Evolutionary conservation across 1,140 invertebrate genomes (phyloP).

Genomic region (Pseudobourletiella spinata): DNA sequence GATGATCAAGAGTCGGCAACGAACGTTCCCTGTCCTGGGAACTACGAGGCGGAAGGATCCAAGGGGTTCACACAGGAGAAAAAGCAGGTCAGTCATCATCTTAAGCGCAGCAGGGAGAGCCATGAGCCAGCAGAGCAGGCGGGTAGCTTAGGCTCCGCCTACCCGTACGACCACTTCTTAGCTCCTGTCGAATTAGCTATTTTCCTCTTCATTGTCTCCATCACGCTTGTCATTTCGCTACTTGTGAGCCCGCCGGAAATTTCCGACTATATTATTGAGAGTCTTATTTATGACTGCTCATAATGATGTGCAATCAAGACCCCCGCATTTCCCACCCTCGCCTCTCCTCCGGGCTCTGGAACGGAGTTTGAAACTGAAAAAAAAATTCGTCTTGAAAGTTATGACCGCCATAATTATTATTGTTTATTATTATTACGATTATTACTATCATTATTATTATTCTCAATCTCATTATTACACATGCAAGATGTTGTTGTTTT

Average conservation of each 20-base stretch:
- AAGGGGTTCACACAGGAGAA: slow-evolving; percentile 6
- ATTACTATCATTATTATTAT: no score
- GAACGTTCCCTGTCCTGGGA: background rate
- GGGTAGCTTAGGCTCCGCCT: background rate
- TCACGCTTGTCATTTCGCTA: slow-evolving; percentile 20
- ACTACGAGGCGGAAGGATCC: background rate
- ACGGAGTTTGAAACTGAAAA: no score
- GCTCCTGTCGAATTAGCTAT: slow-evolving; percentile 19
- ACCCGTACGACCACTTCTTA: no score
- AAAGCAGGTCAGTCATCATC: slow-evolving; percentile 28
- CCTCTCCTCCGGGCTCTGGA: no score
- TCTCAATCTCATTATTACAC: no score
- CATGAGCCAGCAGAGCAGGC: background rate
- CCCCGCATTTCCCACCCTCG: no score
- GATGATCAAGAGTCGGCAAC: slow-evolving; percentile 15
- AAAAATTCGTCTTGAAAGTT: no score
- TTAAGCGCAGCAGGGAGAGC: background rate
- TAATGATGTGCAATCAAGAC: no score
- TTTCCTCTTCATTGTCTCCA: slow-evolving; percentile 18
- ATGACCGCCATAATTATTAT: no score
- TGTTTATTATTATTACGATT: no score
- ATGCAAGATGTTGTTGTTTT: no score
- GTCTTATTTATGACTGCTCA: background rate
- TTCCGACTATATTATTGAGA: slow-evolving; percentile 21
- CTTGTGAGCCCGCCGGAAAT: slow-evolving; percentile 28